Evolutionary conservation across 2,888 invertebrate species (phyloP), one percentile per base, ranked within the genome.

Genomic region (Mythimna loreyi): DNA sequence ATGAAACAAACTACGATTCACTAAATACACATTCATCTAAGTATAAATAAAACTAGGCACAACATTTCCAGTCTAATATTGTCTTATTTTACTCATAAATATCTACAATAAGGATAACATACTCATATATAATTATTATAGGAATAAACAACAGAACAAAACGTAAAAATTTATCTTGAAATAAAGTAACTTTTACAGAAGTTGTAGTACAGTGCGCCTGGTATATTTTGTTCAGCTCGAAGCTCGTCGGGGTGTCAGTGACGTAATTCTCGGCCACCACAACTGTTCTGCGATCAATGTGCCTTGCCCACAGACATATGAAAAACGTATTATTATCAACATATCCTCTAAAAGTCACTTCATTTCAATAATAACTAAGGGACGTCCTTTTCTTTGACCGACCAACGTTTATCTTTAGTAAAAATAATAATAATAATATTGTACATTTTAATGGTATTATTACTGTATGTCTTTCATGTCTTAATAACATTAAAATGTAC

Each of bases 51-150:
- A 83, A 80, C 76, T 79, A 86, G 86, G 86, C 85, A 86, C 86
- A 85, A 84, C 78, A 75, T 83, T 85, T 83, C 81, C 85, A 86
- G 86, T 85, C 86, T 81, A 84, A 80, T 83, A 83, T 81, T 81
- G 84, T 83, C 80, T 79, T 78, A 81, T 23, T 57, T 75, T 67
- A 80, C 21, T 70, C n/a, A 13, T 78, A 74, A 25, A 62, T 65
- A 70, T 78, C 45, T 69, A 77, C 55, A 56, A 50, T 61, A 58
- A 60, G 25, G 33, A 55, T 78, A 67, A 75, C 64, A 59, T 72
- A 65, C n/a, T 45, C 56, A 55, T 52, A 59, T 56, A 67, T 50
- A 63, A 40, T 33, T 57, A 66, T 52, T 49, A 52, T 53, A 57
- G 28, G 23, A 45, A 53, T 58, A 43, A 69, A 56, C 60, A 70